Conservation (phyloP, 2,113 vertebrate species). For the Gadus chalcogrammus region DNA sequence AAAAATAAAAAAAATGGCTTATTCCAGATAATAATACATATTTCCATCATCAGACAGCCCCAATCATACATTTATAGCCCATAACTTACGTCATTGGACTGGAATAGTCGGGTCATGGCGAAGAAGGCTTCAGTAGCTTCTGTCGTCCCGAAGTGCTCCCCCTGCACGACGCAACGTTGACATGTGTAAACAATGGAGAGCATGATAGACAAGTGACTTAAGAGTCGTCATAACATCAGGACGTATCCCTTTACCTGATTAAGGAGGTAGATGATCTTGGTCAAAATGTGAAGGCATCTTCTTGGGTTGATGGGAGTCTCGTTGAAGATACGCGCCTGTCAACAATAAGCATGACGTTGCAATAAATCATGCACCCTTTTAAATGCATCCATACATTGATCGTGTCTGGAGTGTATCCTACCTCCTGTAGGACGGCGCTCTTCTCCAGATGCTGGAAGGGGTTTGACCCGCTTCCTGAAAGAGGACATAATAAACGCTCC, state of each 20-base stretch:
- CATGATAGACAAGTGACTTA: background rate
- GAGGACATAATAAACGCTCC: constrained; percentile 18
- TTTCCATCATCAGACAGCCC: background rate
- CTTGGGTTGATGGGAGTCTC: constrained; percentile 96
- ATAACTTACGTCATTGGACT: constrained; percentile 90
- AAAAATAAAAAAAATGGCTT: background rate
- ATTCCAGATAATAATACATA: background rate
- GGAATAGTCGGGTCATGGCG: constrained; percentile 97
- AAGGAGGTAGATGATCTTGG: constrained; percentile 95
- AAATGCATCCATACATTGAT: background rate
- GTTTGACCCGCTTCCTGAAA: constrained; percentile 90
- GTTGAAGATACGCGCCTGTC: constrained; percentile 92
- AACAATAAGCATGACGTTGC: background rate
- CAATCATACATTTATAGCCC: background rate
- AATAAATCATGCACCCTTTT: no score
- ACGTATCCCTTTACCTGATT: constrained; percentile 83
- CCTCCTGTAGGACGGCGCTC: constrained; percentile 96
- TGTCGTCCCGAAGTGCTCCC: constrained; percentile 93
- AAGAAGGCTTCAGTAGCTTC: constrained; percentile 98
- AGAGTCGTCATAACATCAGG: background rate
- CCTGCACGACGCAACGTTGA: constrained; percentile 64
- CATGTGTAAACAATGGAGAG: background rate
- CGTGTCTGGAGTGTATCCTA: constrained; percentile 45
- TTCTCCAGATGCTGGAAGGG: constrained; percentile 98
- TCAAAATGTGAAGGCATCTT: constrained; percentile 96